A percentile compares a stretch with the other conserved stretches of the same genome.
Conservation (phyloP, 2,888 invertebrate genomes). For the Apeira syringaria region DNA sequence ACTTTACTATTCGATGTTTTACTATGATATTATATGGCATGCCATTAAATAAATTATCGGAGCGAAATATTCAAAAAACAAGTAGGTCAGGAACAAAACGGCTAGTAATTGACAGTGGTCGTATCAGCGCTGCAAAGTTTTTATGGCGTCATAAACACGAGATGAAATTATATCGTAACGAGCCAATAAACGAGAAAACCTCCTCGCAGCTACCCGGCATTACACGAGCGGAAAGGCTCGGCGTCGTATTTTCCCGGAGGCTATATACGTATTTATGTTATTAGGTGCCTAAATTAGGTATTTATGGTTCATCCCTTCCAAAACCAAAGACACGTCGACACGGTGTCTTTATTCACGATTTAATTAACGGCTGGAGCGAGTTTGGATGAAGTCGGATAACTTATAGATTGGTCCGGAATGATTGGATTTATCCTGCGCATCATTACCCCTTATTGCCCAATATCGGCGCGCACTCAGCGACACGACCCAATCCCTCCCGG, state of each 20-base stretch:
- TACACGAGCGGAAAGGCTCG: slow-evolving; percentile 64
- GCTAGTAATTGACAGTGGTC: slow-evolving; percentile 68
- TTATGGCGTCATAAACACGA: slow-evolving; percentile 77
- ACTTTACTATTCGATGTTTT: too few species aligned
- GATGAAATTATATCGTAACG: slow-evolving; percentile 81
- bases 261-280: slow-evolving; percentile 52
- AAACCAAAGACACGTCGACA: slow-evolving; percentile 24
- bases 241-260: slow-evolving; percentile 48
- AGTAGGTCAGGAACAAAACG: slow-evolving; percentile 34
- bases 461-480: slow-evolving; percentile 49
- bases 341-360: slow-evolving; percentile 5
- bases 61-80: slow-evolving; percentile 29
- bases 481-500: slow-evolving; percentile 48
- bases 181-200: slow-evolving; percentile 78
- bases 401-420: slow-evolving; percentile 37
- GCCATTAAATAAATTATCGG: slow-evolving; percentile 13
- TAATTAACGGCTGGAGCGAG: slow-evolving; percentile 20
- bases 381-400: slow-evolving; percentile 26
- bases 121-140: slow-evolving; percentile 75
- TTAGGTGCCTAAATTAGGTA: slow-evolving; percentile 43
- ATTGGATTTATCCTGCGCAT: slow-evolving; percentile 54
- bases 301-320: slow-evolving; percentile 25
- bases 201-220: slow-evolving; percentile 68
- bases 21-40: too few species aligned
- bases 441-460: slow-evolving; percentile 58